A percentile compares a stretch with the other conserved stretches of the same genome.
phyloP scores from a whole-genome alignment of 2,797 vertebrate species.

The Avahi laniger region DNA sequence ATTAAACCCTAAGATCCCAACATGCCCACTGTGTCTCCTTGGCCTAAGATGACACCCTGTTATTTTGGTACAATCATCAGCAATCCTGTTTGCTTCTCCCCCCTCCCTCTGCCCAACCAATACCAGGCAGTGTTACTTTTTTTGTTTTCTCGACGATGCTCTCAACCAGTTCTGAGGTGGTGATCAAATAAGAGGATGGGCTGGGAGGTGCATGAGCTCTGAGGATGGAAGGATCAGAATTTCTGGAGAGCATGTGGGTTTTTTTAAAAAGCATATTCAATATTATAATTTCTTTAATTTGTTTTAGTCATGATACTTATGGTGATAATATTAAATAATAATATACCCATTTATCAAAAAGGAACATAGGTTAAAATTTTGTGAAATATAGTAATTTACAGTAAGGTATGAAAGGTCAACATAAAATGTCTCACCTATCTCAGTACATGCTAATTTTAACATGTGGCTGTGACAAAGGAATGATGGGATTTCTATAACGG shows the following conservation, averaged over 20 bases:
- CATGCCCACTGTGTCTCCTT: not conserved
- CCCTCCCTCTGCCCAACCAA: not conserved
- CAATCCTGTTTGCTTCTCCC: not conserved
- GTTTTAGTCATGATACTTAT: not conserved
- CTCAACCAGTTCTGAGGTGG: not conserved
- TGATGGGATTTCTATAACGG: not conserved
- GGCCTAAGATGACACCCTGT: not conserved
- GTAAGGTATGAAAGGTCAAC: not conserved
- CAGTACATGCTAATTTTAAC: slow-evolving; percentile 1
- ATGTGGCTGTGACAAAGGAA: not conserved
- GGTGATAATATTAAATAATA: not conserved
- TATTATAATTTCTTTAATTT: not conserved
- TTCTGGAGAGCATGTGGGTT: not conserved
- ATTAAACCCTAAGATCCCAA: slow-evolving; percentile 10
- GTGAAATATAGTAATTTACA: not conserved
- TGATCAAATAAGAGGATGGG: not conserved
- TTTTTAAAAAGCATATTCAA: not conserved
- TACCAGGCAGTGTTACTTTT: not conserved
- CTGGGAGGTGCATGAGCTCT: not conserved
- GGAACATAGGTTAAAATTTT: not conserved
- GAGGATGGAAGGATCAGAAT: not conserved
- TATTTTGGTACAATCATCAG: slow-evolving; percentile 29
- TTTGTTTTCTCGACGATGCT: not conserved
- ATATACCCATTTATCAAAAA: not conserved
- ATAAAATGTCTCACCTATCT: not conserved